phyloP scores from a whole-genome alignment of 2,888 invertebrate species.

The Malthinus seriepunctatus region DNA sequence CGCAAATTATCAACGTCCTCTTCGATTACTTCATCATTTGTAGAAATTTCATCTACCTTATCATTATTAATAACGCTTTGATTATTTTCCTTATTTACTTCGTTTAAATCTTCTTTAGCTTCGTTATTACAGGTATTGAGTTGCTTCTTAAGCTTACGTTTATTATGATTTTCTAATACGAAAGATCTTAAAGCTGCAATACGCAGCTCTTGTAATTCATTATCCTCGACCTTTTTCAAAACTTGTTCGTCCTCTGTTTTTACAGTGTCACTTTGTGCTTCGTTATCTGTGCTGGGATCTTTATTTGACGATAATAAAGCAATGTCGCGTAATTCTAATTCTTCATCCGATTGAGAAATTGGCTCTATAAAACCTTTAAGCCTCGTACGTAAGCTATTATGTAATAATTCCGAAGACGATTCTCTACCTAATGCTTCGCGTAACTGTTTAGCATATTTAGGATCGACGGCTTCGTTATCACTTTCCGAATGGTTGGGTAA shows the following conservation, averaged over 20 bases:
- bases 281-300: neutral
- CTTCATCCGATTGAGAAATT: conserved; percentile 19
- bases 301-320: conserved; percentile 15
- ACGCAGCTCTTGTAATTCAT: conserved; percentile 65
- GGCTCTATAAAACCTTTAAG: conserved; percentile 43
- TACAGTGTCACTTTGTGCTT: neutral
- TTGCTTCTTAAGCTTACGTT: conserved; percentile 56
- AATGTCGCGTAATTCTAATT: conserved; percentile 19
- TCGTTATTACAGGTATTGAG: conserved; percentile 32
- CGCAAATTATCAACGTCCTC: conserved; percentile 66
- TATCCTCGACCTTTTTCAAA: conserved; percentile 38
- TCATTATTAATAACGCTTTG: conserved; percentile 17
- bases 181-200: conserved; percentile 72
- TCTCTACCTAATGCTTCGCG: conserved; percentile 60
- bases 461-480: conserved; percentile 37
- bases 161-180: conserved; percentile 65
- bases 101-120: conserved; percentile 38
- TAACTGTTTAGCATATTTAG: conserved; percentile 52
- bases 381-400: conserved; percentile 46
- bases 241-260: conserved; percentile 11
- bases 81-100: conserved; percentile 31
- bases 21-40: conserved; percentile 49
- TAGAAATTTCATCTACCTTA: neutral
- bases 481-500: conserved; percentile 15
- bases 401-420: conserved; percentile 36